These are phyloP conservation scores for Parelbella ahira DNA, from an alignment of 2,888 invertebrate species.

Conservation along the genomic window DNA sequence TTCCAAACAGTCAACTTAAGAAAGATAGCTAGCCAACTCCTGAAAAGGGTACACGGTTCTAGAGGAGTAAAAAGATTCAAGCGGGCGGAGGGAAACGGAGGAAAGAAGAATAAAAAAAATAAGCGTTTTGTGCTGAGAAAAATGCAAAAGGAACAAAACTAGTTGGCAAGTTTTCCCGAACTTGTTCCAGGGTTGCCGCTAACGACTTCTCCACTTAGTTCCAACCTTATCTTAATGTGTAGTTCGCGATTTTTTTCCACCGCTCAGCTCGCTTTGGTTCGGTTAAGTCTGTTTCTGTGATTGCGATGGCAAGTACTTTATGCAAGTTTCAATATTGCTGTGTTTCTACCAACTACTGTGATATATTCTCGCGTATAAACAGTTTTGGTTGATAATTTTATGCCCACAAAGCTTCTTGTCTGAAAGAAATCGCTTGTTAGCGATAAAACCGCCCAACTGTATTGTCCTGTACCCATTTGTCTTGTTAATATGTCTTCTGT, in stretches of 20 bases:
- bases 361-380: too few species aligned
- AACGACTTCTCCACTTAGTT: constrained; percentile 34
- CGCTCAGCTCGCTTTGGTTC: constrained; percentile 4
- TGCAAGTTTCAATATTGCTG: background rate
- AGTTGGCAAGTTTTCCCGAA: constrained; percentile 73
- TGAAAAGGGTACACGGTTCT: constrained; percentile 78
- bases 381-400: too few species aligned
- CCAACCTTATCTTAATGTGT: constrained; percentile 30
- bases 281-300: constrained; percentile 10
- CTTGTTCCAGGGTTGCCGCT: constrained; percentile 54
- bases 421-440: too few species aligned
- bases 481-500: too few species aligned
- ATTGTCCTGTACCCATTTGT: too few species aligned
- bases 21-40: constrained; percentile 76
- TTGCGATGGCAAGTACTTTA: constrained; percentile 13
- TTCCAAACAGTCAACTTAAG: constrained; percentile 69
- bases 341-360: too few species aligned
- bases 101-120: constrained; percentile 41
- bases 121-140: constrained; percentile 59
- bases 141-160: constrained; percentile 72
- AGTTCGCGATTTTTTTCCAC: constrained; percentile 19
- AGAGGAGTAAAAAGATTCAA: constrained; percentile 68
- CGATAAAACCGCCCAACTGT: too few species aligned
- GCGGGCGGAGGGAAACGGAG: constrained; percentile 46
- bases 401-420: too few species aligned